phyloP scores from a whole-genome alignment of 2,888 invertebrate genomes.

The Sphaeridia pumilis region DNA sequence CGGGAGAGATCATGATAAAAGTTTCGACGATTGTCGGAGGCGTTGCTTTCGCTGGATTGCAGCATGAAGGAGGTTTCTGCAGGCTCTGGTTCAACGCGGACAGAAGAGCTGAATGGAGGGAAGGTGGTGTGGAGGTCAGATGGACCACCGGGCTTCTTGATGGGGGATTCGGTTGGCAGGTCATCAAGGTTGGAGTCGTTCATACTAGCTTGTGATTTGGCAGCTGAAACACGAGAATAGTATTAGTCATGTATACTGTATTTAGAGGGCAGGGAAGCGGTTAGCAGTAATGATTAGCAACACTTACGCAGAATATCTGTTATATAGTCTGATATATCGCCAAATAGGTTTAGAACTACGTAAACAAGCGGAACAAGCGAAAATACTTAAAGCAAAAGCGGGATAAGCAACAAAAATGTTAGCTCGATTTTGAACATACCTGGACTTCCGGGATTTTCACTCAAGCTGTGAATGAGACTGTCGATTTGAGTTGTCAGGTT shows the following conservation, averaged over 20 bases:
- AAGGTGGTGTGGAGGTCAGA: too few species aligned
- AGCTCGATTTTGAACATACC: too few species aligned
- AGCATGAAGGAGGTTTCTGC: slow-evolving; percentile 10
- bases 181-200: slow-evolving; percentile 23
- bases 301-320: slow-evolving; percentile 14
- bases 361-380: too few species aligned
- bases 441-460: slow-evolving; percentile 49
- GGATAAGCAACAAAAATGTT: not conserved
- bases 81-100: too few species aligned
- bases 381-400: not conserved
- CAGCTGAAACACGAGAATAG: slow-evolving; percentile 17
- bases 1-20: slow-evolving; percentile 23
- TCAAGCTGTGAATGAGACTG: slow-evolving; percentile 70
- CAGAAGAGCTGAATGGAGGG: too few species aligned
- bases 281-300: too few species aligned
- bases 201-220: slow-evolving; percentile 26
- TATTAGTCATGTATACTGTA: too few species aligned
- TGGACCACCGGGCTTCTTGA: too few species aligned
- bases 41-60: slow-evolving; percentile 8
- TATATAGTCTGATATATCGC: slow-evolving; percentile 14
- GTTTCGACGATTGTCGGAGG: slow-evolving; percentile 7
- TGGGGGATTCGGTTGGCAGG: slow-evolving; percentile 20
- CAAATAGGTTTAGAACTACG: slow-evolving; percentile 16
- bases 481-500: slow-evolving; percentile 73
- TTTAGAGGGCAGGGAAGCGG: too few species aligned